A percentile compares a stretch with the other conserved stretches of the same genome.
These are phyloP conservation scores for Sarcophaga bullata DNA, from an alignment of 1,140 invertebrate genomes.

Conservation along the genomic window DNA sequence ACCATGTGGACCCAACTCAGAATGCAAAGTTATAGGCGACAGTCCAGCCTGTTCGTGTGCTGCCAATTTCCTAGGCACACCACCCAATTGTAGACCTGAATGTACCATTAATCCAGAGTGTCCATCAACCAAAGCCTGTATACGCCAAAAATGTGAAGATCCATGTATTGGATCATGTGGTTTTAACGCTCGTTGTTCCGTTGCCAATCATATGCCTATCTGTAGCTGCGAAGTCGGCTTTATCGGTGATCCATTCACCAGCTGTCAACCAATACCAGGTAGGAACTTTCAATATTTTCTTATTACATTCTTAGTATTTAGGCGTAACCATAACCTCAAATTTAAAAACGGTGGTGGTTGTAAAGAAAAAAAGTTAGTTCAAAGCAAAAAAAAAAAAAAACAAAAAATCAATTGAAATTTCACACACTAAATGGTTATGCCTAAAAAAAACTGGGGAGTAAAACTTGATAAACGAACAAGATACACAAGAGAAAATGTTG, in stretches of 20 bases:
- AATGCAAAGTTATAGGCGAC: constrained; percentile 72
- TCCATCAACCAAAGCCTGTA: constrained; percentile 71
- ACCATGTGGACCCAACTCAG: constrained; percentile 78
- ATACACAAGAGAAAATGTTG: background rate
- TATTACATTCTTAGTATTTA: background rate
- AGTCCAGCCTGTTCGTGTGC: constrained; percentile 78
- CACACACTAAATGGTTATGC: constrained; percentile 2
- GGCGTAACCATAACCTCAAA: constrained; percentile 53
- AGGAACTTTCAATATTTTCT: constrained; percentile 57
- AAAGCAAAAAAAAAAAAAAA: background rate
- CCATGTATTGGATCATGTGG: constrained; percentile 78
- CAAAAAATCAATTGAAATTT: background rate
- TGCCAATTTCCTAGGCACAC: constrained; percentile 71
- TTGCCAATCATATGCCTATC: constrained; percentile 76
- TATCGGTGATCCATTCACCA: constrained; percentile 82
- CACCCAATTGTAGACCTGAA: constrained; percentile 74
- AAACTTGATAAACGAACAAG: background rate
- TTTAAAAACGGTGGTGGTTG: constrained; percentile 2
- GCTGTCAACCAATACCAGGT: constrained; percentile 73
- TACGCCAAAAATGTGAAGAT: constrained; percentile 74
- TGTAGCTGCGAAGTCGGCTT: constrained; percentile 76
- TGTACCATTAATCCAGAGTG: constrained; percentile 76
- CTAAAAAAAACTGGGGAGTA: constrained; percentile 17
- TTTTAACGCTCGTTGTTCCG: constrained; percentile 75
- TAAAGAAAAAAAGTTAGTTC: background rate